Base-by-base conservation (phyloP, 2,888 invertebrate genomes). In the Drosophila imparisetae region DNA sequence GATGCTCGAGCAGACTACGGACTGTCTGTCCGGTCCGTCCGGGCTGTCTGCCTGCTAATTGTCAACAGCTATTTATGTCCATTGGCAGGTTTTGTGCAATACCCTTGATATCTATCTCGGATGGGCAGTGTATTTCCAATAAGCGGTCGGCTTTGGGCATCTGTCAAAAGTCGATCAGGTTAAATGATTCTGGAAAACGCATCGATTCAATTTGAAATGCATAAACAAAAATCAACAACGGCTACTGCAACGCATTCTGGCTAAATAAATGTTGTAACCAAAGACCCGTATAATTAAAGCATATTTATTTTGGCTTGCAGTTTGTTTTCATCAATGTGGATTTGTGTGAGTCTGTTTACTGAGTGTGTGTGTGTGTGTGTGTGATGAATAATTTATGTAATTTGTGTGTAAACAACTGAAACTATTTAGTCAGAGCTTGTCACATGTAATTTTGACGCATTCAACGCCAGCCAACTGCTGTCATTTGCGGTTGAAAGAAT, bases 401-500 rank as follows among this genome's bases (percentile, higher is more conserved):
- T 79, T 79, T 79, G 70, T 73, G 63, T 61, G 69, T 64, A 57
- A 66, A 64, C 48, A 62, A 74, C 57, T 78, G 53, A 53, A 74
- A 72, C 74, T 80, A 82, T 78, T 83, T 75, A 72, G 75, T 83
- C 68, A 67, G 65, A 78, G 63, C 49, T 72, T 84, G 85, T 81
- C 87, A 75, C 72, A 69, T 69, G 55, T 59, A 68, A 81, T 73
- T 78, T 66, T 69, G 59, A 81, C 42, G 59, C 64, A 74, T 58
- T 57, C 50, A 27, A 45, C 27, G 62, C 13, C 57, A 54, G 45
- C 63, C 67, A 69, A 32, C 73, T 65, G 74, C 77, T 77, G 86
- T 69, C 72, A 72, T 80, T 78, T 85, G 77, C 36, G 72, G 77
- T 40, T 66, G 55, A 66, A 72, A 72, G 77, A 85, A 85, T 66